Evolutionary conservation across 2,113 vertebrate species (phyloP).

Genomic region (Podocnemis expansa): DNA sequence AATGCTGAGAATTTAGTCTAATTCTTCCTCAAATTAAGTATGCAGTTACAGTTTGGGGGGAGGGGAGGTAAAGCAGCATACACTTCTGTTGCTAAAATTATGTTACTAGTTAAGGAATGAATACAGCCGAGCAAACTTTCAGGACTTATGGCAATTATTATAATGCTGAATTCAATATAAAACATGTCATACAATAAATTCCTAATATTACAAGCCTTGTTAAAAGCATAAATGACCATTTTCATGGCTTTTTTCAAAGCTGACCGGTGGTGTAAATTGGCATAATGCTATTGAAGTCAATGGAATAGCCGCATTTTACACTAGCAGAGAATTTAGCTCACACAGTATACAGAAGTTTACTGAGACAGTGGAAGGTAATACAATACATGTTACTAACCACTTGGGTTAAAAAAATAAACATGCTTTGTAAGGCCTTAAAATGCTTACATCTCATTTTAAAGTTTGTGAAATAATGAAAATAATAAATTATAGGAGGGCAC

Average conservation of each 20-base stretch:
- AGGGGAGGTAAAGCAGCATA: accelerated
- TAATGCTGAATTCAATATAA: background rate
- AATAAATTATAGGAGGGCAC: background rate
- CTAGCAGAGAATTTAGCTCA: background rate
- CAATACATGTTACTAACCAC: background rate
- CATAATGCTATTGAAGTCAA: background rate
- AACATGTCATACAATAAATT: background rate
- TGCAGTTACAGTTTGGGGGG: background rate
- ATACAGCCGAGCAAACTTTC: background rate
- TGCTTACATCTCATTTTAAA: accelerated
- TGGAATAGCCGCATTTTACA: accelerated
- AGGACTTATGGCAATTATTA: background rate
- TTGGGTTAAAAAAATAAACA: background rate
- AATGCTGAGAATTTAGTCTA: background rate
- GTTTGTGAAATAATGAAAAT: background rate
- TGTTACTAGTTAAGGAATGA: background rate
- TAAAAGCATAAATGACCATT: background rate
- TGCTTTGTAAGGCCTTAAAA: background rate
- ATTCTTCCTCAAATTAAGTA: background rate
- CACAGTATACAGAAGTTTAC: accelerated
- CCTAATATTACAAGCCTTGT: background rate
- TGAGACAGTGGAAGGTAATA: background rate
- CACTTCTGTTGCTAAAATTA: accelerated
- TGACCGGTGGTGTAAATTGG: background rate
- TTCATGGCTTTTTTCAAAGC: background rate